These are phyloP conservation scores for Galaxea fascicularis DNA, from an alignment of 92 coral and sea anemone species.

Conservation along the genomic window DNA sequence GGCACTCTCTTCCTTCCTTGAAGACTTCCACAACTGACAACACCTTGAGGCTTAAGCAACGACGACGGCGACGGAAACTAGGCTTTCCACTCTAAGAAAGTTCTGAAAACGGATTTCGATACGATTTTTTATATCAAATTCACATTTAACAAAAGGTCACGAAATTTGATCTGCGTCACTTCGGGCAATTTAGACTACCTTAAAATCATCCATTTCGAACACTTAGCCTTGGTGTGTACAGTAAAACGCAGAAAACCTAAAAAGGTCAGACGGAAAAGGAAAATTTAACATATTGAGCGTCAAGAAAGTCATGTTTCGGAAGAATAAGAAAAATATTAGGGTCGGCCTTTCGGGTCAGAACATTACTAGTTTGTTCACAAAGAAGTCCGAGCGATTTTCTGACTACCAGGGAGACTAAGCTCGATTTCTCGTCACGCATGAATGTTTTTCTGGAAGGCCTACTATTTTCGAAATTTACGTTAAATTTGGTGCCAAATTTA, in stretches of 20 bases:
- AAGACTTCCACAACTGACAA: too few species aligned
- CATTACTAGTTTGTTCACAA: background rate
- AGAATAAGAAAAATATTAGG: background rate
- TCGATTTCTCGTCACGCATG: background rate
- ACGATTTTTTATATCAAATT: too few species aligned
- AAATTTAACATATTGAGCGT: background rate
- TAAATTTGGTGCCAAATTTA: too few species aligned
- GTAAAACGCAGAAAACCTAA: background rate
- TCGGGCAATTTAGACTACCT: background rate
- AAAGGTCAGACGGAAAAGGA: background rate
- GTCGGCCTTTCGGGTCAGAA: conserved; percentile 2
- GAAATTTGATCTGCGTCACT: background rate
- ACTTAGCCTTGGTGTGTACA: background rate
- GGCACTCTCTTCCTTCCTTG: too few species aligned
- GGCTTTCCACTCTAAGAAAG: too few species aligned
- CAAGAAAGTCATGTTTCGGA: background rate
- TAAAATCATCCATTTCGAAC: background rate
- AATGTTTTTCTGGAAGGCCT: too few species aligned
- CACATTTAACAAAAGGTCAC: background rate
- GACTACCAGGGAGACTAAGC: background rate
- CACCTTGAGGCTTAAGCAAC: too few species aligned
- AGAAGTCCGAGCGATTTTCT: background rate
- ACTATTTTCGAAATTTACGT: too few species aligned
- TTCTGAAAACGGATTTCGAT: too few species aligned
- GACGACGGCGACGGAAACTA: too few species aligned